A percentile compares a stretch with the other conserved stretches of the same genome.
Conservation (phyloP, 1,140 invertebrate species). For the Hycleus phaleratus region DNA sequence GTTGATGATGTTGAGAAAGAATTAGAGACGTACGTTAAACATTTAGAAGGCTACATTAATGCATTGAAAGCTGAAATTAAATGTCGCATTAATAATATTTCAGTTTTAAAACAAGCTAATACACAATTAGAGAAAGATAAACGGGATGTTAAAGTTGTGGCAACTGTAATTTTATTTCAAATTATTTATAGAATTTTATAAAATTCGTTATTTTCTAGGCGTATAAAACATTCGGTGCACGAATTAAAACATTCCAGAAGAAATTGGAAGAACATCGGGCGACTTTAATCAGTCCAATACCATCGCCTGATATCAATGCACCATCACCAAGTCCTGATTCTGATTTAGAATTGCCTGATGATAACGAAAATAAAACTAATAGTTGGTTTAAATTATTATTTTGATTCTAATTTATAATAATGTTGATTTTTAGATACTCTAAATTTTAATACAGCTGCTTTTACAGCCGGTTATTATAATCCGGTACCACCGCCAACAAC, state of each 20-base stretch:
- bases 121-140: constrained; percentile 83
- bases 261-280: constrained; percentile 72
- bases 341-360: constrained; percentile 63
- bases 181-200: no score
- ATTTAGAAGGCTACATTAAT: constrained; percentile 72
- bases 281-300: constrained; percentile 55
- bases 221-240: constrained; percentile 82
- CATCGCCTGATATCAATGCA: constrained; percentile 70
- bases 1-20: constrained; percentile 84
- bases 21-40: constrained; percentile 69
- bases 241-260: constrained; percentile 76
- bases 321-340: constrained; percentile 78
- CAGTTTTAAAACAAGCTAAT: constrained; percentile 68
- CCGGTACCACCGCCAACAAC: constrained; percentile 26
- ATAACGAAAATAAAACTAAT: constrained; percentile 20
- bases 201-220: constrained; percentile 51
- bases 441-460: not conserved
- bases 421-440: no score
- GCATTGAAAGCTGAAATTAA: constrained; percentile 76
- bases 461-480: constrained; percentile 35
- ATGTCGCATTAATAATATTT: constrained; percentile 66
- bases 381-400: not conserved
- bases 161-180: constrained; percentile 62
- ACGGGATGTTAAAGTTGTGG: constrained; percentile 87
- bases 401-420: no score